These are phyloP conservation scores for Caenorhabditis remanei DNA, from an alignment of 1,140 invertebrate species.

Conservation along the genomic window DNA sequence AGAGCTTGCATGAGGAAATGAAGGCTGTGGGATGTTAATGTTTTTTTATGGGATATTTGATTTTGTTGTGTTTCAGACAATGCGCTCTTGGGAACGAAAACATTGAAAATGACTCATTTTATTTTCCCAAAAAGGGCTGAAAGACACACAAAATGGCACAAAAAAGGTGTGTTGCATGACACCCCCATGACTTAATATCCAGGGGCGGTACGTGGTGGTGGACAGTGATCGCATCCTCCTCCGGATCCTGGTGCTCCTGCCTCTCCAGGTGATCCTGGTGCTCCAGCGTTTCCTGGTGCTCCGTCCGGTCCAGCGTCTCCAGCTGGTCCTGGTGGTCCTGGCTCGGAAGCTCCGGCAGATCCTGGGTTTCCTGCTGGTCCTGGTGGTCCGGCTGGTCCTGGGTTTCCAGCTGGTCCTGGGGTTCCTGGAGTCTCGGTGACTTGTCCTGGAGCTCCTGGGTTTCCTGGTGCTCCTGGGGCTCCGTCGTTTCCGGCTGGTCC, in stretches of 20 bases:
- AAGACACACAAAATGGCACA: conserved; percentile 29
- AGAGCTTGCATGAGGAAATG: too few species aligned
- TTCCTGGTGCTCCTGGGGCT: conserved; percentile 59
- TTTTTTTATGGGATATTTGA: not conserved
- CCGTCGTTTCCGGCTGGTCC: conserved; percentile 60
- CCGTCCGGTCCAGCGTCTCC: conserved; percentile 62
- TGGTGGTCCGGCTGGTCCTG: conserved; percentile 62
- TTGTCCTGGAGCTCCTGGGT: conserved; percentile 60
- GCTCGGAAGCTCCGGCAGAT: conserved; percentile 57
- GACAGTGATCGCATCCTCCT: conserved; percentile 61
- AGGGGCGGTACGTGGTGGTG: conserved; percentile 61
- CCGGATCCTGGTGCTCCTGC: conserved; percentile 57
- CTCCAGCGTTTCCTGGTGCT: conserved; percentile 61
- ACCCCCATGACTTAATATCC: conserved; percentile 35
- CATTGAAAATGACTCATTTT: conserved; percentile 43
- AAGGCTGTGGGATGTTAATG: not conserved
- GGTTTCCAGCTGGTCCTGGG: conserved; percentile 62
- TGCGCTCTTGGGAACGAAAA: not conserved
- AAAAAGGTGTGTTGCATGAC: not conserved
- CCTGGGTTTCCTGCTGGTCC: conserved; percentile 66
- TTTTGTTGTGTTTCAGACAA: not conserved
- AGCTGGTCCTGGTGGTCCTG: conserved; percentile 64
- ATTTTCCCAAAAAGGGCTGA: conserved; percentile 1
- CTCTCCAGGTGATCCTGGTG: conserved; percentile 65
- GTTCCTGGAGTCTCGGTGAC: conserved; percentile 61